Evolutionary conservation across 2,888 invertebrate species (phyloP), one percentile per base, ranked within the genome.

Genomic region (Eudasyphora cyanicolor): DNA sequence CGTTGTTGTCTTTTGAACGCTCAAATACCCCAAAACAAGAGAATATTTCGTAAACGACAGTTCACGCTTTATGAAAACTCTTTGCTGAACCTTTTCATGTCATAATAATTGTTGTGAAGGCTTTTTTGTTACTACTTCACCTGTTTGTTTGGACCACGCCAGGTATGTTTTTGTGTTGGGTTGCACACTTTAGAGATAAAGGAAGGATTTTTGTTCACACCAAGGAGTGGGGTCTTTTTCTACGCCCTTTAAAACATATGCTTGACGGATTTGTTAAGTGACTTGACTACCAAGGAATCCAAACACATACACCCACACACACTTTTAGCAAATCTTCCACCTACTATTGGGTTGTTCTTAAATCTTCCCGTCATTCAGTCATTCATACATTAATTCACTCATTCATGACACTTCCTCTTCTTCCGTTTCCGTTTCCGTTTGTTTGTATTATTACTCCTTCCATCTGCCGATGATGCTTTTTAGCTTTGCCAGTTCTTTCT

Each of bases 261-360:
- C 62, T 62, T 83, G 83, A 79, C 35, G 74, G 69, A 77, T 80
- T 80, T 83, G 70, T 76, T 77, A 80, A 80, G 83, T 83, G 76
- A 83, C 24, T 57, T 7, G 57, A n/a, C 7, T 38, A 14, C 38
- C 38, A 38, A 38, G 10, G 38, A 32, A 32, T 14, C 14, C 45
- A 12, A 5, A 14, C 14, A 45, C 45, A 32, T n/a, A 32, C 38
- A 45, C 45, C 5, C 12, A 14, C 14, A 45, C 45, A 32, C n/a
- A n/a, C n/a, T n/a, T n/a, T n/a, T n/a, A n/a, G n/a, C n/a, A n/a
- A n/a, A n/a, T n/a, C n/a, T n/a, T n/a, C n/a, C n/a, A n/a, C n/a
- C n/a, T n/a, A n/a, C n/a, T n/a, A n/a, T n/a, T n/a, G n/a, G n/a
- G n/a, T n/a, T n/a, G n/a, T n/a, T n/a, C n/a, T n/a, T n/a, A n/a